Evolutionary conservation across 2,113 vertebrate species (phyloP).

Genomic region (Apistogramma diplotaenia): DNA sequence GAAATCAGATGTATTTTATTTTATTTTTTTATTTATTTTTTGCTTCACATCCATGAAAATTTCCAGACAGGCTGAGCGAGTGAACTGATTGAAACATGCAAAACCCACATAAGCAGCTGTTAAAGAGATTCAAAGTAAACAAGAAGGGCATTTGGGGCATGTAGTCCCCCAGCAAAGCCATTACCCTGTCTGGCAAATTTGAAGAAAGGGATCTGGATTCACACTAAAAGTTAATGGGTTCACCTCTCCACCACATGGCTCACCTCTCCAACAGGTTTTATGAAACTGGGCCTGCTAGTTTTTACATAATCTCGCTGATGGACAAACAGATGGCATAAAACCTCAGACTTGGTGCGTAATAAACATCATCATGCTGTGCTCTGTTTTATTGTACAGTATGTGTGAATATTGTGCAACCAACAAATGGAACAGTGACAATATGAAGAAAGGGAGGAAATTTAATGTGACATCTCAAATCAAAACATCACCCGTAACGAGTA

Average conservation of each 20-base stretch:
- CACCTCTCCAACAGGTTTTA: too few species aligned
- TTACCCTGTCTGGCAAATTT: background rate
- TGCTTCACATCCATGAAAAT: background rate
- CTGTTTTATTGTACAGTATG: background rate
- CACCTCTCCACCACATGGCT: too few species aligned
- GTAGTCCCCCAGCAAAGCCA: background rate
- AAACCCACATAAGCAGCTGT: background rate
- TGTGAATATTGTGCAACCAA: background rate
- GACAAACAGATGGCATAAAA: too few species aligned
- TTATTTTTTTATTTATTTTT: background rate
- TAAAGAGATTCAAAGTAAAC: background rate
- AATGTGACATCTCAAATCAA: background rate
- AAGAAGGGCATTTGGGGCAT: background rate
- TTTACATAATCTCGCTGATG: too few species aligned
- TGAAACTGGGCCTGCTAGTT: too few species aligned
- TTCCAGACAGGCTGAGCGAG: background rate
- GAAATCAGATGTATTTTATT: background rate
- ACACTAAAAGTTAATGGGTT: too few species aligned
- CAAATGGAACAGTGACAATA: background rate
- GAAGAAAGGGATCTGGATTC: background rate
- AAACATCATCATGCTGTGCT: background rate
- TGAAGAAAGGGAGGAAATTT: background rate
- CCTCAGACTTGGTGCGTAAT: background rate
- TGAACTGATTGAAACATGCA: background rate
- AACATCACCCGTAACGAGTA: background rate